Evolutionary conservation across 2,113 vertebrate genomes (phyloP), one percentile per base, ranked within the genome.

Genomic region (Corydoras sp.): DNA sequence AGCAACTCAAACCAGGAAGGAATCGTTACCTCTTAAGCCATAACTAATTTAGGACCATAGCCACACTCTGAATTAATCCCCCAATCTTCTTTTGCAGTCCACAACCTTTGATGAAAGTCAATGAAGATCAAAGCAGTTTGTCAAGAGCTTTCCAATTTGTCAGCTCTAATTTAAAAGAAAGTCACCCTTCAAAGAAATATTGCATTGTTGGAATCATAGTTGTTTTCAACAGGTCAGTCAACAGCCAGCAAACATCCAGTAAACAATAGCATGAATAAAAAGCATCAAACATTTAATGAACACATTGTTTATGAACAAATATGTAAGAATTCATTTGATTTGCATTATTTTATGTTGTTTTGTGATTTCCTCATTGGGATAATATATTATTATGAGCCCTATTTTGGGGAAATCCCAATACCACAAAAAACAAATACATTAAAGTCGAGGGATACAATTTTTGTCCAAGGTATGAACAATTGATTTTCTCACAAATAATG

Each of bases 101-200:
- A 74, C 65, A 86, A 83, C 81, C 86, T 86, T 85, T 89, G 88
- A 89, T 89, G 85, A 88, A 88, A 88, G 86, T 88, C 87, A 84
- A 79, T 78, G 74, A 83, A 89, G 86, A 89, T 90, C 85, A 90
- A 89, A 85, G 82, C 86, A 76, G 85, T 85, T 85, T 84, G 85
- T 86, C 86, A 86, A 87, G 86, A 79, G 82, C 83, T 83, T 88
- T 88, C 84, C 86, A 86, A 86, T 88, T 86, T 88, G 80, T 86
- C 81, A 83, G 77, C 81, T 80, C 83, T 84, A 88, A 88, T 89
- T 83, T 81, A 84, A 83, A 78, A 79, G 81, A 82, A 76, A 87
- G 82, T 76, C 74, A 69, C 81, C 83, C 82, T 86, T 89, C 85
- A 84, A 85, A 87, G 81, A 62, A 77, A 71, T 78, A 73, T 84